Evolutionary conservation across 2,888 invertebrate species (phyloP), one percentile per base, ranked within the genome.

Genomic region (Parnassius mnemosyne): DNA sequence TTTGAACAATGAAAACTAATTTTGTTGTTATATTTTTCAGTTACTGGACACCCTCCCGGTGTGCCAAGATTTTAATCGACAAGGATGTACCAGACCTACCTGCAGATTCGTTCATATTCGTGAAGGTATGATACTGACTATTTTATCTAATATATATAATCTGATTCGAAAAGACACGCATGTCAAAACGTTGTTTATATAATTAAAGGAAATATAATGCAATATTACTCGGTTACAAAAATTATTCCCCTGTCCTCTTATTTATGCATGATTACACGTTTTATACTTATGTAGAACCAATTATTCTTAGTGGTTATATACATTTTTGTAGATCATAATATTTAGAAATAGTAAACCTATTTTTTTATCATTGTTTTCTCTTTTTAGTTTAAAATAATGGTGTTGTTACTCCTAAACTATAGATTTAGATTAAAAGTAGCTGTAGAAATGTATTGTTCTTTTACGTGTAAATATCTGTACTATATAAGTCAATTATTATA

Each of bases 21-120:
- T 66, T 65, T 71, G 75, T 76, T 80, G 72, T 83, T 84, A 81
- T 87, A 76, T 85, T 51, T 95, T 96, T 84, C 96, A 98, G 98
- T 98, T 98, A 97, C 98, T 97, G 98, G 98, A 97, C 98, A 98
- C 97, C 97, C 98, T 97, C 97, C 98, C 96, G 97, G 98, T 97
- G 96, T 98, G 97, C 98, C 98, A 97, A 97, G 98, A 97, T 98
- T 98, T 98, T 98, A 98, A 97, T 96, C 96, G 96, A 93, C 97
- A 97, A 94, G 96, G 96, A 93, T 97, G 97, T 94, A 96, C 95
- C 94, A 95, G 97, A 94, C 95, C 96, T 93, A 96, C 97, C 95
- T 98, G 98, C 96, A 97, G 97, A 95, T 97, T 97, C 94, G 97
- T 98, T 94, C 98, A 98, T 95, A 95, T 98, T 93, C 95, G 96